Base-by-base conservation (phyloP, 2,888 invertebrate species). In the Neoascia interrupta region DNA sequence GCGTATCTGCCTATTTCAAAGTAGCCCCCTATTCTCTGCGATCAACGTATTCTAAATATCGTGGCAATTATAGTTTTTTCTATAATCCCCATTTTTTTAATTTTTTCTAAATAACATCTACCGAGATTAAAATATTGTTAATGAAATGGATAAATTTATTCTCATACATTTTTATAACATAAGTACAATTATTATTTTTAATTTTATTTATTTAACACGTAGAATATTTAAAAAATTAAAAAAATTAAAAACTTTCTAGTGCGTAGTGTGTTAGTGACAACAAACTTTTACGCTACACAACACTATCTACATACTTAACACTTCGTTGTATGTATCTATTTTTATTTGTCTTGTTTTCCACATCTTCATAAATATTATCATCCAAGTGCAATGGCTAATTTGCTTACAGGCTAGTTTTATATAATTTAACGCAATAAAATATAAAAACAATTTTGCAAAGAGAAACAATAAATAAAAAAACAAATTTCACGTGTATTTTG, bases 391-490 rank as follows among this genome's bases (percentile, higher is more conserved):
- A 18, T 54, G 36, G 41, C 41, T 16, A 56, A 11, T 43, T n/a
- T n/a, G n/a, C 79, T 61, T 73, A 72, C 16, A 41, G 28, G 11
- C 60, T 60, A 79, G 41, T 66, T 26, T 60, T 64, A 13, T 64
- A 58, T 79, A 72, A 73, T 60, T 66, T 66, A 66, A 66, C 49
- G 49, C 31, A 39, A 79, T 72, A 66, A 60, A 60, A 64, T 60
- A 64, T 73, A 61, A 72, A 68, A 73, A 79, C 54, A 73, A 56
- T 61, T 73, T 73, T 51, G 64, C 58, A 79, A 45, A 26, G 28
- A 45, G 34, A 73, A 79, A 51, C 64, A 73, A 79, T 68, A 68
- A 73, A 73, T 68, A 51, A 61, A 76, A 31, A 31, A 68, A 76
- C 39, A 64, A 51, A 39, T 69, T 51, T 45, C 5, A 13, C 13